A percentile compares a stretch with the other conserved stretches of the same genome.
Evolutionary conservation across 1,140 invertebrate genomes (phyloP).

Genomic region (Bursaphelenchus mucronatus): DNA sequence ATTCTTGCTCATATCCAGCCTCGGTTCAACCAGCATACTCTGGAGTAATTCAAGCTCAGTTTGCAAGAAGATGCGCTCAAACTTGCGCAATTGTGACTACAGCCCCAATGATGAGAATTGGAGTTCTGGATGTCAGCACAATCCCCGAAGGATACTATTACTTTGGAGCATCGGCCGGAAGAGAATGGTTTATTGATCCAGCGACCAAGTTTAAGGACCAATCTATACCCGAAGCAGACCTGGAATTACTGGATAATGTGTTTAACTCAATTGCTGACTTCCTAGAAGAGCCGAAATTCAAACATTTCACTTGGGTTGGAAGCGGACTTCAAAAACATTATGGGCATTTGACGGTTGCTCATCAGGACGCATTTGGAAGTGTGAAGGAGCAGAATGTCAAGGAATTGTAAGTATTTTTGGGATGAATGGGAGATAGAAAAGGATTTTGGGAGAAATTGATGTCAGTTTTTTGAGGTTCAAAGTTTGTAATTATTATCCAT

Average conservation of each 20-base stretch:
- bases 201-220: slow-evolving; percentile 57
- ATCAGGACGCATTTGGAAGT: slow-evolving; percentile 54
- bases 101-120: slow-evolving; percentile 57
- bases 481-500: neutral
- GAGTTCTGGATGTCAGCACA: slow-evolving; percentile 53
- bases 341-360: slow-evolving; percentile 57
- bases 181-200: slow-evolving; percentile 60
- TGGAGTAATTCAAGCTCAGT: slow-evolving; percentile 60
- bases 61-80: slow-evolving; percentile 60
- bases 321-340: slow-evolving; percentile 60
- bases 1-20: slow-evolving; percentile 56
- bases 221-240: slow-evolving; percentile 54
- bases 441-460: slow-evolving; percentile 16
- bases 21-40: slow-evolving; percentile 58
- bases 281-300: slow-evolving; percentile 55
- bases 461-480: neutral
- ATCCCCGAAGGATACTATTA: slow-evolving; percentile 61
- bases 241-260: slow-evolving; percentile 52
- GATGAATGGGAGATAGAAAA: neutral
- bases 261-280: slow-evolving; percentile 48
- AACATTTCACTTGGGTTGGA: slow-evolving; percentile 56
- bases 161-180: slow-evolving; percentile 57
- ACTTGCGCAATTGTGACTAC: slow-evolving; percentile 60
- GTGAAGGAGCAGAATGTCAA: slow-evolving; percentile 31
- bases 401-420: slow-evolving; percentile 30